Percentiles rank a stretch among this genome's conserved stretches.
Evolutionary conservation across 2,888 invertebrate genomes (phyloP).

Genomic region (Drosophila demipolita): DNA sequence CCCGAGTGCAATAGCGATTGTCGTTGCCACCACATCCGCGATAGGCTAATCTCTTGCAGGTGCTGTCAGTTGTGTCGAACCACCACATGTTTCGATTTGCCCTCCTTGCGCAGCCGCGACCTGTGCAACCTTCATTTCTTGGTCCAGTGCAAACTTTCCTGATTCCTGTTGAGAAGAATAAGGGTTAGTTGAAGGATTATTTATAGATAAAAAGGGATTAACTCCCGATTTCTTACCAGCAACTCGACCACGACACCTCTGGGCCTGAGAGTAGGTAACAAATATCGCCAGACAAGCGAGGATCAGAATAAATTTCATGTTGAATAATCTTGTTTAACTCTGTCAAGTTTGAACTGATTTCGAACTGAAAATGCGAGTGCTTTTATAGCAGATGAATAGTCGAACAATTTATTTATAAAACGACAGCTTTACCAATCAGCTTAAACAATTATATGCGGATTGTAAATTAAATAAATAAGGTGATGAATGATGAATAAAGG

Average conservation of each 20-base stretch:
- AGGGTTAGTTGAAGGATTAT: neutral
- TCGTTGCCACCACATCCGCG: conserved; percentile 21
- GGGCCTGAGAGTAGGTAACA: conserved; percentile 26
- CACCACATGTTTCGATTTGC: conserved; percentile 25
- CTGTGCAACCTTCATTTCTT: too few relatives aligned
- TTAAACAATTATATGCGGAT: neutral
- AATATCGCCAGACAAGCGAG: conserved; percentile 28
- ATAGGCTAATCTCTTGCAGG: conserved; percentile 1
- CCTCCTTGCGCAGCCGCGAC: too few relatives aligned
- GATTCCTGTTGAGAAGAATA: neutral
- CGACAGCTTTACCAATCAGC: neutral
- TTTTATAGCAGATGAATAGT: conserved; percentile 9
- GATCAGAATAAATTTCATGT: conserved; percentile 44
- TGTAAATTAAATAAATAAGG: neutral
- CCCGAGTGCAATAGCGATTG: conserved; percentile 8
- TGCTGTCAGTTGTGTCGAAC: neutral
- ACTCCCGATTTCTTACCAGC: neutral
- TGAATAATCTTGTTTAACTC: neutral
- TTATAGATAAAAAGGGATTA: neutral
- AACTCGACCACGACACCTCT: conserved; percentile 6
- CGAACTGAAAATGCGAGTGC: neutral
- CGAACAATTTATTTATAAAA: too few relatives aligned
- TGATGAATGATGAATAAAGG: neutral
- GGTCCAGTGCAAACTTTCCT: too few relatives aligned
- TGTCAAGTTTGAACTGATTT: conserved; percentile 22